Evolutionary conservation across 2,113 vertebrate genomes (phyloP).

Genomic region (Sorex araneus): DNA sequence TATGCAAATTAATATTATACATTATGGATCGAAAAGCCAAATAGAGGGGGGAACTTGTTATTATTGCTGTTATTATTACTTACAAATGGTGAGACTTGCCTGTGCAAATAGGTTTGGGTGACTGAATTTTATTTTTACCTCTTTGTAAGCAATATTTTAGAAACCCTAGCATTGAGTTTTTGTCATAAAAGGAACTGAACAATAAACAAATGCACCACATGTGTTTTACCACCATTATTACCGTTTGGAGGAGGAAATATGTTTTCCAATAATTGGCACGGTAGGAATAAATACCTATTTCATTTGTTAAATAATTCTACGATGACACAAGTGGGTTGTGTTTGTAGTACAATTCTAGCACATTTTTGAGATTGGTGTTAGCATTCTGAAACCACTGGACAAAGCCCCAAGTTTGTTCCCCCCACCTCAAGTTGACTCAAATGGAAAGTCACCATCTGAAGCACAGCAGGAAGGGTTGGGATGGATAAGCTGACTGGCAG

Average conservation of each 20-base stretch:
- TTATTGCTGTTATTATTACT: slow-evolving; percentile 21
- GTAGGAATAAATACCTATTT: slow-evolving; percentile 25
- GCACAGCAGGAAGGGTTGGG: not conserved
- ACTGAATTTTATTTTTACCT: slow-evolving; percentile 38
- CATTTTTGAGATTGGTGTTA: too few species aligned
- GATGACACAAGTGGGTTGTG: not conserved
- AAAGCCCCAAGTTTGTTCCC: not conserved
- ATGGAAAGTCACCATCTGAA: slow-evolving; percentile 1
- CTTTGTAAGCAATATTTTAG: slow-evolving; percentile 4
- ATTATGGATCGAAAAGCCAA: not conserved
- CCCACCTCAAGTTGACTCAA: not conserved
- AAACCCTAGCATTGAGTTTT: too few species aligned
- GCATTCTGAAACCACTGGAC: not conserved
- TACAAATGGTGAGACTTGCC: slow-evolving; percentile 7
- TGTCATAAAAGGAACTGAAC: too few species aligned
- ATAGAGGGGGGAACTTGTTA: not conserved
- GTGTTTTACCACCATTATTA: slow-evolving; percentile 29
- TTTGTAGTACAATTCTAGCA: not conserved
- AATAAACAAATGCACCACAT: not conserved
- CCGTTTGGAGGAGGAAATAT: not conserved
- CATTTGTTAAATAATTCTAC: not conserved
- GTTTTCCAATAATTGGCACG: not conserved
- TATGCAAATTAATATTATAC: slow-evolving; percentile 52
- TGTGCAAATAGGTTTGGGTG: not conserved
- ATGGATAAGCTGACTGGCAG: slow-evolving; percentile 25